These are phyloP conservation scores for Thinocorus orbignyianus DNA, from an alignment of 2,113 vertebrate genomes.

Conservation along the genomic window DNA sequence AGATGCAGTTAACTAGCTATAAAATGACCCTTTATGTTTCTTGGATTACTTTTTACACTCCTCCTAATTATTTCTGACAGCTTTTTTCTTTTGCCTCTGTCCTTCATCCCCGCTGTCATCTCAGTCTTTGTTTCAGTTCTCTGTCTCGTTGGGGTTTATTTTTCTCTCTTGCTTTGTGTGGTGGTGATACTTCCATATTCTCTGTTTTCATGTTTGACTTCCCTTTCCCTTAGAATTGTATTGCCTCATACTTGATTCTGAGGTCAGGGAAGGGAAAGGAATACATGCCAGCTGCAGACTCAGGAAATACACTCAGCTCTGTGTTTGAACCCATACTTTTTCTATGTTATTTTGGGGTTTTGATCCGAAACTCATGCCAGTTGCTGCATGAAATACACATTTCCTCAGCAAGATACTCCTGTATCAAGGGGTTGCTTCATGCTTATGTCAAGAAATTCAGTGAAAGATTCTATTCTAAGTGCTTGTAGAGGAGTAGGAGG, in stretches of 20 bases:
- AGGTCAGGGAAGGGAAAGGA: background rate
- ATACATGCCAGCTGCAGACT: background rate
- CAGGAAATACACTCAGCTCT: background rate
- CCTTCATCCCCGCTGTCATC: background rate
- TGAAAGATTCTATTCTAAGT: constrained; percentile 67
- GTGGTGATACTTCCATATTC: background rate
- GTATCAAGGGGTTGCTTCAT: constrained; percentile 66
- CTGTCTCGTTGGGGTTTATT: background rate
- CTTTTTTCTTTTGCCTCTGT: background rate
- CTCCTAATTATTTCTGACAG: constrained; percentile 11
- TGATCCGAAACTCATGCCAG: constrained; percentile 66
- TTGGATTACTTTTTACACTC: background rate
- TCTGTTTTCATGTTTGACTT: background rate
- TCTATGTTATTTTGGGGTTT: constrained; percentile 48
- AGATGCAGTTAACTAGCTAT: background rate
- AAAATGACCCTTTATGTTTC: background rate
- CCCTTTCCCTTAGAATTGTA: background rate
- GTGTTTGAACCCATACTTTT: background rate
- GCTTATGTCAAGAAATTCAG: constrained; percentile 62
- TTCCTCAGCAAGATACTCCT: constrained; percentile 37
- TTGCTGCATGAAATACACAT: constrained; percentile 61
- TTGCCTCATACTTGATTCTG: background rate
- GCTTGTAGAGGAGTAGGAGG: constrained; percentile 61
- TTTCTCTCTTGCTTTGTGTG: background rate
- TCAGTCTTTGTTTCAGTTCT: background rate